Evolutionary conservation across 35 echinoderm and acorn worm genomes (phyloP), one percentile per base, ranked within the genome.

Genomic region (Lytechinus variegatus): DNA sequence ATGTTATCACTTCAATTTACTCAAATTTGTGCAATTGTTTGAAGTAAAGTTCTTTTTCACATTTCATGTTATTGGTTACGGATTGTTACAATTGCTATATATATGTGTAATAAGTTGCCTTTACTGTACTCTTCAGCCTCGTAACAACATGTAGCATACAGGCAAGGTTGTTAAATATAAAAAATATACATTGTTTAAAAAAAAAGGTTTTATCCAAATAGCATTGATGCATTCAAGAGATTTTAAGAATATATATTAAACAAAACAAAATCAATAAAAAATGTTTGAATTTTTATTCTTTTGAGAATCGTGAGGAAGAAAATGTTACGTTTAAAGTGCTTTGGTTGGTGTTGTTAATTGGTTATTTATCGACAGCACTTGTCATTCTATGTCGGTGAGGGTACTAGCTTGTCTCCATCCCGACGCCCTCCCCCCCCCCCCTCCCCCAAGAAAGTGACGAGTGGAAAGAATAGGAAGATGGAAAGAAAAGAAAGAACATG

Each of bases 191-290:
- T 4, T 79, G 19, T 79, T 14, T 24, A 8, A 79, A 24, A 24
- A 79, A 79, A 1, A 24, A n/a, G 19, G n/a, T n/a, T 79, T 79
- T 79, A 79, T 79, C n/a, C 21, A n/a, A 79, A 24, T 79, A 6
- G n/a, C 66, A 79, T 79, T 79, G 16, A 79, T 79, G 19, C 19
- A 79, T 79, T 24, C 66, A 79, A 79, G 14, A 79, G 66, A 79
- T 79, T n/a, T 79, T 19, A 79, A 79, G 66, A 79, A 71, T 21
- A 79, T 79, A 79, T 79, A 79, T 79, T 79, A 79, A 79, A 79
- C 33, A 44, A 16, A n/a, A 24, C 66, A 79, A 24, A 14, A 24
- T 79, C 14, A 16, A 79, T 79, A 4, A 79, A 24, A 79, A 19
- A 1, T 79, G 1, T 79, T n/a, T 27, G 19, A n/a, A 79, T 7